Percentiles rank a stretch among this genome's conserved stretches.
Evolutionary conservation across 2,888 invertebrate species (phyloP).

Genomic region (Lucinisca nassula): DNA sequence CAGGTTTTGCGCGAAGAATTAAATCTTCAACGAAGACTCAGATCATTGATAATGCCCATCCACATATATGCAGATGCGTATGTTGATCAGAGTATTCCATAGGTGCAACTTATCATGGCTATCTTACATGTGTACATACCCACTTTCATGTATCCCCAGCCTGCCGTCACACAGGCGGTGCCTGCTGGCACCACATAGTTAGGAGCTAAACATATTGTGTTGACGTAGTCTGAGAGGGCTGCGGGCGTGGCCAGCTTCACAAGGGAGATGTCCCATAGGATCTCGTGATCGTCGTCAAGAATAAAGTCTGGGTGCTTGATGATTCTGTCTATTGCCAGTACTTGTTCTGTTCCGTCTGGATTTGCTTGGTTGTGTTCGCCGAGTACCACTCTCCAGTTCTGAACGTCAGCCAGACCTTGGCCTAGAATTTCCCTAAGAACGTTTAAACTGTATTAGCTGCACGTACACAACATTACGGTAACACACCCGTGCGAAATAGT

Average conservation of each 20-base stretch:
- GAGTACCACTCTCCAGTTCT: conserved; percentile 73
- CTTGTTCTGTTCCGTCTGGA: conserved; percentile 77
- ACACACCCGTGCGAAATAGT: too few species aligned
- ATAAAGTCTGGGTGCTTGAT: conserved; percentile 65
- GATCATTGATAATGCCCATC: too few species aligned
- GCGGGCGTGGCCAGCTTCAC: conserved; percentile 72
- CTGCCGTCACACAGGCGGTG: conserved; percentile 72
- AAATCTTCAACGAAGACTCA: too few species aligned
- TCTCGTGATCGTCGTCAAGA: conserved; percentile 44
- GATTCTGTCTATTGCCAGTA: conserved; percentile 70
- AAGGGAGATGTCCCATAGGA: conserved; percentile 76
- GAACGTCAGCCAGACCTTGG: conserved; percentile 61
- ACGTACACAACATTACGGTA: too few species aligned
- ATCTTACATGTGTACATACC: conserved; percentile 49
- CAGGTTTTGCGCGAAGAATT: too few species aligned
- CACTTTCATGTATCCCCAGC: conserved; percentile 75
- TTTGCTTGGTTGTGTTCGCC: conserved; percentile 78
- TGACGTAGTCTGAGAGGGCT: conserved; percentile 75
- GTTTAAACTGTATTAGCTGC: too few species aligned
- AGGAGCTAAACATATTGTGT: conserved; percentile 75
- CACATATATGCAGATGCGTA: too few species aligned
- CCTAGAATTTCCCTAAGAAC: conserved; percentile 64
- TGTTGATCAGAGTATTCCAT: too few species aligned
- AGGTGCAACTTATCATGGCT: too few species aligned
- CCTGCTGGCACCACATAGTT: conserved; percentile 73